A percentile compares a stretch with the other conserved stretches of the same genome.
Conservation (phyloP, 2,888 invertebrate species). For the Drosophila buzzatii region DNA sequence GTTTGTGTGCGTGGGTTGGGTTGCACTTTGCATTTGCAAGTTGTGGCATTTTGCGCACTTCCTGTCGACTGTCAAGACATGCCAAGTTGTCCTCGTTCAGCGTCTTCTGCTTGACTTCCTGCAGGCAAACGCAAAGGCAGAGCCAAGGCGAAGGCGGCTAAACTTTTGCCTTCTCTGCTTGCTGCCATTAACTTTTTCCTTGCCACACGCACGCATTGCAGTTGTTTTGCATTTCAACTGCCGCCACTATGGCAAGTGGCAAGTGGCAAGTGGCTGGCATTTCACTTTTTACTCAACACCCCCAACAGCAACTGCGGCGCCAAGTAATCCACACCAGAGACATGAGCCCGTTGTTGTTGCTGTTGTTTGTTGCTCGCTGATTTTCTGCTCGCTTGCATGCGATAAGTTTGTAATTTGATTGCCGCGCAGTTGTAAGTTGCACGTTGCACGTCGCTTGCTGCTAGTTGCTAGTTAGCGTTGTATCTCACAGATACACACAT, state of each 20-base stretch:
- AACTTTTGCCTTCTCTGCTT: constrained; percentile 44
- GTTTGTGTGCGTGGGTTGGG: constrained; percentile 25
- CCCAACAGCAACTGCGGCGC: constrained; percentile 47
- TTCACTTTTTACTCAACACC: constrained; percentile 72
- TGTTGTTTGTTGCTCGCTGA: constrained; percentile 52
- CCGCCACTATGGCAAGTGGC: constrained; percentile 50
- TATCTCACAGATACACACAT: constrained; percentile 52
- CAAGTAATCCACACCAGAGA: constrained; percentile 72
- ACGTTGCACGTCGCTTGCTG: background rate
- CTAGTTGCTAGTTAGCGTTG: constrained; percentile 18
- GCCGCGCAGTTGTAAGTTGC: constrained; percentile 61
- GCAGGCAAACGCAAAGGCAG: constrained; percentile 30
- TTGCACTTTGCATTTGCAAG: constrained; percentile 60
- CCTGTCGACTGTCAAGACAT: constrained; percentile 81
- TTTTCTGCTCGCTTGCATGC: constrained; percentile 80
- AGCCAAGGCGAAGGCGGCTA: constrained; percentile 52
- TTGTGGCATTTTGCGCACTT: constrained; percentile 84
- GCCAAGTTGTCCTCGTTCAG: constrained; percentile 56
- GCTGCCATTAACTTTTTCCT: constrained; percentile 23
- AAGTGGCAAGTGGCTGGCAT: constrained; percentile 52
- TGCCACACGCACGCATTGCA: constrained; percentile 80
- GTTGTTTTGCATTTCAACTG: constrained; percentile 70
- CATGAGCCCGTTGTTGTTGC: constrained; percentile 45
- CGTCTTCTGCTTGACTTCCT: constrained; percentile 52
- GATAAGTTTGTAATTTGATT: constrained; percentile 83